Evolutionary conservation across 2,113 vertebrate genomes (phyloP), one percentile per base, ranked within the genome.

Genomic region (Onychostoma macrolepis): DNA sequence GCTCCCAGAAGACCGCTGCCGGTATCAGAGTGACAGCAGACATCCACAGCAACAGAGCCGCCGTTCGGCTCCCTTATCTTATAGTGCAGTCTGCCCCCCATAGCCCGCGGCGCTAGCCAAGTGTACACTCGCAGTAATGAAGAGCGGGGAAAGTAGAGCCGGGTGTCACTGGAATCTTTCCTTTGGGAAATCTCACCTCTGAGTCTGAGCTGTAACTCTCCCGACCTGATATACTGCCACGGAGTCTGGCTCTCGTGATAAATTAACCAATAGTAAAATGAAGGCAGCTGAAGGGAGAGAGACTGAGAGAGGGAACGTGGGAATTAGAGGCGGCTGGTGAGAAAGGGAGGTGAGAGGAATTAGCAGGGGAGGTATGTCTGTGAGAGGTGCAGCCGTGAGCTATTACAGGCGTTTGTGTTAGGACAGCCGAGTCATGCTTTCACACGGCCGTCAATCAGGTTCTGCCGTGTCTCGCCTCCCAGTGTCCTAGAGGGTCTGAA

Each of bases 211-310:
- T 38, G 83, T 41, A 88, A 89, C 83, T 87, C 77, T 88, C 71
- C 65, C 67, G 10, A 85, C 81, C 84, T 80, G 72, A 89, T 79
- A 88, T 84, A 88, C 80, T 85, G 79, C 80, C 12, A 41, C 45
- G 28, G 61, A 86, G 77, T 45, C 56, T 83, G 13, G 12, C 30
- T 24, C 50, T 72, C 24, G 6, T 74, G 74, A 85, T 87, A 82
- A 88, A 88, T 85, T 89, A 85, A 79, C 63, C 19, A 65, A 67
- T 65, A 80, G 65, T 81, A 45, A 90, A 87, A 88, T 88, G 74
- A 89, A 75, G 63, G 72, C 36, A 67, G 43, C 56, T 85, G 38
- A 78, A 74, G 85, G 61, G 63, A 28, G 28, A 30, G 19, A 74
- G 10, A 74, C 71, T n/a, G 36, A 74, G 21, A 36, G 19, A 45